A percentile compares a stretch with the other conserved stretches of the same genome.
Conservation (phyloP, 2,797 vertebrate species). For the Sparus aurata region DNA sequence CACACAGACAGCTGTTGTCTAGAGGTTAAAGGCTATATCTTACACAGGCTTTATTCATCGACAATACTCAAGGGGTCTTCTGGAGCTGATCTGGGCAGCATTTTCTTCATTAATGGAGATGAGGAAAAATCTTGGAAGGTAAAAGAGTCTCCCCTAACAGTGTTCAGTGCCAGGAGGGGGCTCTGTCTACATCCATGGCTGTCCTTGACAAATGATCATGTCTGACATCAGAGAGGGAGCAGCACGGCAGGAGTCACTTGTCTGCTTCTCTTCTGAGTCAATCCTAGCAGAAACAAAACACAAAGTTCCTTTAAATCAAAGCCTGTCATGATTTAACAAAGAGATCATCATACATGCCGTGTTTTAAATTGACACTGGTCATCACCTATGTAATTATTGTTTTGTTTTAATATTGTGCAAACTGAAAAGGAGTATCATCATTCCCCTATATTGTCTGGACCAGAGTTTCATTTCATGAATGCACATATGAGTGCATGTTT, state of each 20-base stretch:
- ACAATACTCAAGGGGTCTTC: constrained; percentile 6
- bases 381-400: background rate
- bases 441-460: too few species aligned
- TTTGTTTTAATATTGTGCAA: too few species aligned
- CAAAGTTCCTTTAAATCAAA: constrained; percentile 11
- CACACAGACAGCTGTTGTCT: constrained; percentile 75
- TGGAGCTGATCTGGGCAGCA: constrained; percentile 13
- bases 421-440: too few species aligned
- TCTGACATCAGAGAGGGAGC: constrained; percentile 31
- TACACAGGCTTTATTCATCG: constrained; percentile 61
- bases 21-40: constrained; percentile 50
- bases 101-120: constrained; percentile 36
- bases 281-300: constrained; percentile 28
- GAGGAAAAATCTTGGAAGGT: constrained; percentile 18
- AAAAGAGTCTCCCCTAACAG: constrained; percentile 24
- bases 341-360: background rate
- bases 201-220: background rate
- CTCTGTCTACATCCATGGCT: constrained; percentile 19
- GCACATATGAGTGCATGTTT: too few species aligned
- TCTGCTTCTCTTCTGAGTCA: background rate
- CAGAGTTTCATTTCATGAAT: too few species aligned
- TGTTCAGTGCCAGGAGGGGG: constrained; percentile 5
- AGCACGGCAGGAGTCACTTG: constrained; percentile 29
- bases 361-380: background rate
- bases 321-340: constrained; percentile 3